Conservation (phyloP, 2,113 vertebrate species). For the Stegostoma tigrinum region DNA sequence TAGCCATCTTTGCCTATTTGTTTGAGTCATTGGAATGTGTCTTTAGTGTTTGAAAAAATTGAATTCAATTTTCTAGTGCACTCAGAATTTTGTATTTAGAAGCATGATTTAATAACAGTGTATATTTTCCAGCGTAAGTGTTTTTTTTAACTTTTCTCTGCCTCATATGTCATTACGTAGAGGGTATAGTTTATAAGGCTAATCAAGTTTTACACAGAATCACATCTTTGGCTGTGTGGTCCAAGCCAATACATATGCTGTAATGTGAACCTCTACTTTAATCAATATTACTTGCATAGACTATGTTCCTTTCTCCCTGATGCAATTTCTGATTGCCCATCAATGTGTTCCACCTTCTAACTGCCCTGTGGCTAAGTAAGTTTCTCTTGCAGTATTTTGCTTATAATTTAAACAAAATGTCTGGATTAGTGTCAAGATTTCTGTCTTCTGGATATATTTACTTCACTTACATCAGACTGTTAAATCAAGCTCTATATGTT, state of each 20-base stretch:
- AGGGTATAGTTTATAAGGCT: not conserved
- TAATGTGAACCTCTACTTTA: not conserved
- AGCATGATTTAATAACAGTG: no score
- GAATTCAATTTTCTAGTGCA: no score
- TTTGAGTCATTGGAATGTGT: no score
- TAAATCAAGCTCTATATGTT: not conserved
- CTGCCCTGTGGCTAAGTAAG: not conserved
- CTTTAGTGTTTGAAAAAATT: no score
- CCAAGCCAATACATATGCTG: not conserved
- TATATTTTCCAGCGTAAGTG: not conserved
- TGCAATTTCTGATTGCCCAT: not conserved
- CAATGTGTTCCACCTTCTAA: not conserved
- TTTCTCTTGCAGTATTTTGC: not conserved
- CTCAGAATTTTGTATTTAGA: no score
- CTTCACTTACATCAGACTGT: not conserved
- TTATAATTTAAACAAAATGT: not conserved
- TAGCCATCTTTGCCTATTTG: no score
- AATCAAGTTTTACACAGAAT: not conserved
- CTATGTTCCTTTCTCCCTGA: not conserved
- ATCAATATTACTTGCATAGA: not conserved
- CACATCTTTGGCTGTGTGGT: not conserved
- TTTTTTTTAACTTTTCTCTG: not conserved
- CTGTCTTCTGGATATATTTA: not conserved
- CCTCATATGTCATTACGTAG: not conserved
- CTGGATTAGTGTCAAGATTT: not conserved